phyloP scores from a whole-genome alignment of 1,140 invertebrate genomes.

The Drosophila auraria region DNA sequence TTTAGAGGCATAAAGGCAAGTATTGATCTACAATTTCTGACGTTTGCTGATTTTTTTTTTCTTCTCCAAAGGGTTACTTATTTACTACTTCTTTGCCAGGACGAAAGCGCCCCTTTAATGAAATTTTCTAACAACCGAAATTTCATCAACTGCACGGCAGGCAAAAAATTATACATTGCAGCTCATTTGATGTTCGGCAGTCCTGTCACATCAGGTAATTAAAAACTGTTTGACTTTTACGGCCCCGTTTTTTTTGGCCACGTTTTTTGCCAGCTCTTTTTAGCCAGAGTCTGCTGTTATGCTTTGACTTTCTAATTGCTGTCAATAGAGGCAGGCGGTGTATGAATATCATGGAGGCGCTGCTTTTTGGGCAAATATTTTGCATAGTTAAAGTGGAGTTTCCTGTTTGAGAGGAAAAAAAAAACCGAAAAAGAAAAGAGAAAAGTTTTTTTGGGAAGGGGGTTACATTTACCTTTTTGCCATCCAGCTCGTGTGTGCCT shows the following conservation, averaged over 20 bases:
- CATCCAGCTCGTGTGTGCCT: slow-evolving; percentile 96
- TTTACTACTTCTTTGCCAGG: neutral
- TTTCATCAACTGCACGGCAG: neutral
- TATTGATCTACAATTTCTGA: too few species aligned
- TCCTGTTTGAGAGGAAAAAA: slow-evolving; percentile 59
- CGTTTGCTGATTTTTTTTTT: neutral
- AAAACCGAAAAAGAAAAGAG: slow-evolving; percentile 9
- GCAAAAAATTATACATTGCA: slow-evolving; percentile 18
- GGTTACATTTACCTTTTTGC: slow-evolving; percentile 93
- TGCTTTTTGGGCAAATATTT: slow-evolving; percentile 81
- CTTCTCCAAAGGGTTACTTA: neutral
- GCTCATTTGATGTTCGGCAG: slow-evolving; percentile 55
- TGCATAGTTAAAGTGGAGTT: slow-evolving; percentile 75
- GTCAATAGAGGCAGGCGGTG: slow-evolving; percentile 58
- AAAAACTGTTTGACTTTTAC: slow-evolving; percentile 76
- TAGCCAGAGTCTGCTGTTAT: slow-evolving; percentile 49
- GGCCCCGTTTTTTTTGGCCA: slow-evolving; percentile 27
- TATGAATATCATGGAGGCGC: slow-evolving; percentile 34
- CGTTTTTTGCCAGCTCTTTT: slow-evolving; percentile 32
- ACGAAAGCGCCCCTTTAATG: slow-evolving; percentile 1
- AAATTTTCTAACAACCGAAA: slow-evolving; percentile 1
- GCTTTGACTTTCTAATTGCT: slow-evolving; percentile 82
- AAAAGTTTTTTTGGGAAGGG: slow-evolving; percentile 14
- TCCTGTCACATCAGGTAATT: slow-evolving; percentile 67
- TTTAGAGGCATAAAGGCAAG: too few species aligned